Base-by-base conservation (phyloP, 1,140 invertebrate species). In the Eurytemora carolleeae region DNA sequence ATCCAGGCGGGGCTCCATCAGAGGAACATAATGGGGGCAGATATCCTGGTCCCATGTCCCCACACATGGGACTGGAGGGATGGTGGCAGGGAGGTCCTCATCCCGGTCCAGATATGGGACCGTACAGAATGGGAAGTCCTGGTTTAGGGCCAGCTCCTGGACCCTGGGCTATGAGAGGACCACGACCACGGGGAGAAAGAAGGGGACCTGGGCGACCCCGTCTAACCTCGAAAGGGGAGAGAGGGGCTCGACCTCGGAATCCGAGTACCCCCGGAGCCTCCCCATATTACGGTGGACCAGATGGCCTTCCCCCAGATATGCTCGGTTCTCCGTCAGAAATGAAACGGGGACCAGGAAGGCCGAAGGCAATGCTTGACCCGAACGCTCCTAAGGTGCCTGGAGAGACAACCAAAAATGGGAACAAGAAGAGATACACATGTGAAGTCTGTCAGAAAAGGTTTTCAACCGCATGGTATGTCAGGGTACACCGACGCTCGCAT, bases 401-500 rank as follows among this genome's bases (percentile, higher is more conserved):
- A n/a, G 31, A 44, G 7, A 44, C 31, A 44, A 21, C 31, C 12
- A 53, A 24, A 15, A 60, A 60, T 53, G 44, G 24, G 12, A 60
- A 60, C 44, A 60, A 60, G 24, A 60, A 60, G 44, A n/a, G 53
- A 16, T 60, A 60, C 44, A 53, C 44, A 2, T 60, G 59, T 60
- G 59, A 60, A 24, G 24, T 60, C 1, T 60, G 59, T 31, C 59
- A 60, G 44, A 60, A 60, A 23, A 17, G 59, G 15, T 60, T 60
- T 24, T 60, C 59, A 7, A 60, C 59, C 1, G 59, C 59, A 16
- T 60, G 59, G 59, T 60, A 60, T 31, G 59, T 68, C 3, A 56
- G 66, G 31, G 66, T 68, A 12, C 67, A 68, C 56, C 61, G 65
- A 20, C 55, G 65, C 24, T 70, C 68, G 58, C 87, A 90, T 71